Evolutionary conservation across 2,888 invertebrate genomes (phyloP), one percentile per base, ranked within the genome.

Genomic region (Oxyteleia sp.): DNA sequence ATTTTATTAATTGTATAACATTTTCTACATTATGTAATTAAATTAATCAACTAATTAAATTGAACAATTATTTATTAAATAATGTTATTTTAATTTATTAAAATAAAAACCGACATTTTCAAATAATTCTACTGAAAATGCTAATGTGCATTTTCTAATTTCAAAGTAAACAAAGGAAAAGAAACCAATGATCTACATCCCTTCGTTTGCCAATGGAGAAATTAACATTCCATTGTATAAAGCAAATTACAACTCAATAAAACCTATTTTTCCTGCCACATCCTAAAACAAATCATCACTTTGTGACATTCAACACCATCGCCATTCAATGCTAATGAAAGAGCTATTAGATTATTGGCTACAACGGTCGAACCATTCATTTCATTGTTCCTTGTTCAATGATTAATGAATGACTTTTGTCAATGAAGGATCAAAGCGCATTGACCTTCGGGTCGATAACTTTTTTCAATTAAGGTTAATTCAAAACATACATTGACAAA

Each of bases 291-390:
- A 78, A 53, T 78, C 45, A 26, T 35, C 68, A 68, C 29, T 57
- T 68, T 15, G 45, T 53, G 61, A 43, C 61, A 78, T 68, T 68
- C 61, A 53, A 35, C 41, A 29, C 11, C 26, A 11, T 11, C 13
- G 1, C 35, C 68, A 78, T 78, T 78, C 51, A 78, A 78, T 78
- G 68, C 68, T 78, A 78, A 78, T 78, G 68, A 68, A 68, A 51
- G 8, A 32, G 23, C 35, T 51, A 78, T 78, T 78, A 78, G 59
- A 15, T 59, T 49, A 68, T 59, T 41, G 59, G 76, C n/a, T 32
- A 10, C 15, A 45, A 29, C 29, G 29, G 11, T 38, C 20, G 26
- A 74, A 61, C 47, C 55, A n/a, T 57, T 66, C 32, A 59, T 59
- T 76, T 29, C 51, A 68, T 76, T 76, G 76, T 75, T 66, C 26